These are phyloP conservation scores for Agriopis marginaria DNA, from an alignment of 2,888 invertebrate genomes.

Conservation along the genomic window DNA sequence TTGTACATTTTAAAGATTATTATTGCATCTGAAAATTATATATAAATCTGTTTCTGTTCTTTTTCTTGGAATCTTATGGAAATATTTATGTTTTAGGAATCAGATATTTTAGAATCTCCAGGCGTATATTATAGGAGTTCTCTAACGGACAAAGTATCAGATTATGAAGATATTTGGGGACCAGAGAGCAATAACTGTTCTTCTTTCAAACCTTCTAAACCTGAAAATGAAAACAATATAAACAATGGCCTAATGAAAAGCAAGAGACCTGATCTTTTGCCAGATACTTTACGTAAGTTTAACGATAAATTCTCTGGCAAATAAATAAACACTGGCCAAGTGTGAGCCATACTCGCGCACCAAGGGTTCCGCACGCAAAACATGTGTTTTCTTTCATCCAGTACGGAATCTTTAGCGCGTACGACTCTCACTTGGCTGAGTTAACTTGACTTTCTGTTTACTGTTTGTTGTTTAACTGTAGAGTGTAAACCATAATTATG, in stretches of 20 bases:
- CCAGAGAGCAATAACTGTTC: slow-evolving; percentile 85
- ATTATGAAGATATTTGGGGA: slow-evolving; percentile 98
- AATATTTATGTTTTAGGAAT: slow-evolving; percentile 83
- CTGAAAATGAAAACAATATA: slow-evolving; percentile 72
- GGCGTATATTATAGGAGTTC: slow-evolving; percentile 94
- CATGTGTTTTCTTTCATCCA: no score
- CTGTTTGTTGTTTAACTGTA: no score
- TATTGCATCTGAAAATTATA: neutral
- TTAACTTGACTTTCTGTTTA: no score
- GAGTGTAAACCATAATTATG: no score
- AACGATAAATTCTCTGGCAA: neutral
- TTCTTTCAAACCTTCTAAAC: slow-evolving; percentile 78
- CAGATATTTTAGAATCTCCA: slow-evolving; percentile 94
- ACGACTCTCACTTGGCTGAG: no score
- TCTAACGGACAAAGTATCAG: slow-evolving; percentile 96
- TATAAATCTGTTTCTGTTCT: neutral
- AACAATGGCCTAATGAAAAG: slow-evolving; percentile 84
- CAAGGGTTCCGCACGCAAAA: no score
- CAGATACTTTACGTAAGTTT: slow-evolving; percentile 85
- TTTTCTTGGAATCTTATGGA: neutral
- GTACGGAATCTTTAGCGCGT: no score
- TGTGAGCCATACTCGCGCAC: no score
- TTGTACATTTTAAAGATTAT: neutral
- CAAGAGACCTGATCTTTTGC: slow-evolving; percentile 87
- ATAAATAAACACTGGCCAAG: no score